Conservation (phyloP, 2,888 invertebrate species). For the Herminia tarsipennalis region DNA sequence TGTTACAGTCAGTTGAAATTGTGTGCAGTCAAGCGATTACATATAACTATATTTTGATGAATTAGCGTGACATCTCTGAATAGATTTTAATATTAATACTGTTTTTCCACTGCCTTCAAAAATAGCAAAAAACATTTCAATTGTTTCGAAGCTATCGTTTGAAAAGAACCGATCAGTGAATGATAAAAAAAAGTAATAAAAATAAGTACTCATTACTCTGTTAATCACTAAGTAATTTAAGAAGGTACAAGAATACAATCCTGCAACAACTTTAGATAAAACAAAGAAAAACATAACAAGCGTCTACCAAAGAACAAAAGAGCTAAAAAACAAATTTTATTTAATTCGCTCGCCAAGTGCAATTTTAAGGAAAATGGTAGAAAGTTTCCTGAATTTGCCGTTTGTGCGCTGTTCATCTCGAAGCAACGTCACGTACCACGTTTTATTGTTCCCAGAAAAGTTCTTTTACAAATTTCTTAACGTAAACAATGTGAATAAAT, state of each 20-base stretch:
- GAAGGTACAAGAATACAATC: not conserved
- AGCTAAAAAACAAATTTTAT: conserved; percentile 39
- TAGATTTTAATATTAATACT: too few species aligned
- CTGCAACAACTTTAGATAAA: not conserved
- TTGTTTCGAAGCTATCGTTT: too few species aligned
- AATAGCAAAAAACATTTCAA: too few species aligned
- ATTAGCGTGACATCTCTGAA: too few species aligned
- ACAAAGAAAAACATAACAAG: conserved; percentile 23
- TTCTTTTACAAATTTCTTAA: conserved; percentile 46
- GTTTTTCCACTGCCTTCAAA: too few species aligned
- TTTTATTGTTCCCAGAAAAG: conserved; percentile 58
- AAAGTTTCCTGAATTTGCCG: conserved; percentile 53
- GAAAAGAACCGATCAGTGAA: too few species aligned
- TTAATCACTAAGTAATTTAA: too few species aligned
- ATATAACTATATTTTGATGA: too few species aligned
- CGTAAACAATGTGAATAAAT: conserved; percentile 41
- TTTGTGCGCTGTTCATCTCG: conserved; percentile 47
- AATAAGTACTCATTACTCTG: too few species aligned
- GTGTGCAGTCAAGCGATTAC: too few species aligned
- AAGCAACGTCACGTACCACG: conserved; percentile 51
- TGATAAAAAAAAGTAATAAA: too few species aligned
- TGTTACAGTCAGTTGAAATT: too few species aligned
- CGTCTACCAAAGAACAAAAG: conserved; percentile 33
- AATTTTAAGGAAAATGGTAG: conserved; percentile 48
- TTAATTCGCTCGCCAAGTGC: conserved; percentile 50